Percentiles rank a stretch among this genome's conserved stretches.
These are phyloP conservation scores for Aethes cnicana DNA, from an alignment of 2,888 invertebrate genomes.

Conservation along the genomic window DNA sequence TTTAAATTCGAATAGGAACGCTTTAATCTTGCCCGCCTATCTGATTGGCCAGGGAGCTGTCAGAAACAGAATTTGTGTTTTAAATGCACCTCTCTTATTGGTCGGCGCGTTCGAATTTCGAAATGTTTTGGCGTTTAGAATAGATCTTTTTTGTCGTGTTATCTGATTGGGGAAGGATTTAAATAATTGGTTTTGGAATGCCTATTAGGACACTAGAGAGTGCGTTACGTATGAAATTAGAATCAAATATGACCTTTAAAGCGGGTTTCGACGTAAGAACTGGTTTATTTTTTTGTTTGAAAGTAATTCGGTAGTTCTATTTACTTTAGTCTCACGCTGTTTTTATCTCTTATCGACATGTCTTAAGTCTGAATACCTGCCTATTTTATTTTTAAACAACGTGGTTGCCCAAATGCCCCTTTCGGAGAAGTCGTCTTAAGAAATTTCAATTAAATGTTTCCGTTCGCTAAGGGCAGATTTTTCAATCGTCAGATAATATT, in stretches of 20 bases:
- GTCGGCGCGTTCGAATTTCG: conserved; percentile 56
- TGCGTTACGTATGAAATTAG: conserved; percentile 29
- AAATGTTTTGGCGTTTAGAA: conserved; percentile 52
- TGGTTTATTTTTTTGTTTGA: conserved; percentile 33
- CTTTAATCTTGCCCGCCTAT: conserved; percentile 70
- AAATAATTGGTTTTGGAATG: conserved; percentile 55
- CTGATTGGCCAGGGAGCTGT: conserved; percentile 76
- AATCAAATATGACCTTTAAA: conserved; percentile 27
- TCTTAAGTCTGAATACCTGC: conserved; percentile 20
- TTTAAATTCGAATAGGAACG: conserved; percentile 65
- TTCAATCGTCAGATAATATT: too few species aligned
- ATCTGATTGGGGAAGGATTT: conserved; percentile 52
- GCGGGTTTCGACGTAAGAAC: conserved; percentile 28
- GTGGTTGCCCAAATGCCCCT: too few species aligned
- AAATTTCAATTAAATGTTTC: too few species aligned
- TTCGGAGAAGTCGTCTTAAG: too few species aligned
- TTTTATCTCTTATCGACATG: conserved; percentile 27
- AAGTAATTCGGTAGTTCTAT: conserved; percentile 30
- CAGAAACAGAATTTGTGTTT: conserved; percentile 70
- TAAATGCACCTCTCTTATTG: conserved; percentile 71
- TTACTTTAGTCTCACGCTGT: conserved; percentile 28
- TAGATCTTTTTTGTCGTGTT: conserved; percentile 44
- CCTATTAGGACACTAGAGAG: conserved; percentile 32
- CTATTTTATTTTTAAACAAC: too few species aligned
- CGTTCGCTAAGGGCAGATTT: too few species aligned